Percentiles rank a stretch among this genome's conserved stretches.
Conservation (phyloP, 2,113 vertebrate genomes). For the Suricata suricatta region DNA sequence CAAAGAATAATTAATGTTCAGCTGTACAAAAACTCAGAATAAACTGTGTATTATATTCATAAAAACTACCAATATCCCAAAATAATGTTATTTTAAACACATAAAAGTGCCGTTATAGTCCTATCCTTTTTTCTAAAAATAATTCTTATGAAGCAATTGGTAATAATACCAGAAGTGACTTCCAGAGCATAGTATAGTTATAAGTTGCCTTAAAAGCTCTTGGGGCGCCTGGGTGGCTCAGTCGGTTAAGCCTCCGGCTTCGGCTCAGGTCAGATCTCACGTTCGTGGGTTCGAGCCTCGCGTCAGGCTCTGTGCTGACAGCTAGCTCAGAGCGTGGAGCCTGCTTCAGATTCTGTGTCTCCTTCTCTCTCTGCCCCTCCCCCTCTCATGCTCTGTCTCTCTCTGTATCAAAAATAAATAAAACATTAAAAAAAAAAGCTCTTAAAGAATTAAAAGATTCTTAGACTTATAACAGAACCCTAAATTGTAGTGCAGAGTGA, state of each 20-base stretch:
- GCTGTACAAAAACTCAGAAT: background rate
- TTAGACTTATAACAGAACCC: background rate
- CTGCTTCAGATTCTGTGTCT: too few relatives aligned
- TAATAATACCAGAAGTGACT: background rate
- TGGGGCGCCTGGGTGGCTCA: too few relatives aligned
- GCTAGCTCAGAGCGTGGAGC: too few relatives aligned
- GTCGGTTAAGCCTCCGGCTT: too few relatives aligned
- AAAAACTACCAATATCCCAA: background rate
- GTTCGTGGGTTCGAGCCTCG: too few relatives aligned
- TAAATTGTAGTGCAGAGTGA: background rate
- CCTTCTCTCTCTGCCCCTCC: too few relatives aligned
- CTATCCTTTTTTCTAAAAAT: background rate
- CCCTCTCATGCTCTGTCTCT: too few relatives aligned
- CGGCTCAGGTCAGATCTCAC: too few relatives aligned
- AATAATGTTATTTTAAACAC: background rate
- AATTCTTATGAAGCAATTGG: background rate
- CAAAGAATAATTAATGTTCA: conserved; percentile 27
- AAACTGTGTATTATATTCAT: background rate
- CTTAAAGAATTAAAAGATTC: background rate
- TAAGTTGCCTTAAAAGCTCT: background rate
- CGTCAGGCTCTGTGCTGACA: too few relatives aligned
- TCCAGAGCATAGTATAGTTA: background rate
- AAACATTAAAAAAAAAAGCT: too few relatives aligned
- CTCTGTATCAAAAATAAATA: too few relatives aligned
- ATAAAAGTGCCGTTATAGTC: background rate